Evolutionary conservation across 1,140 invertebrate genomes (phyloP).

Genomic region (Colletes gigas): DNA sequence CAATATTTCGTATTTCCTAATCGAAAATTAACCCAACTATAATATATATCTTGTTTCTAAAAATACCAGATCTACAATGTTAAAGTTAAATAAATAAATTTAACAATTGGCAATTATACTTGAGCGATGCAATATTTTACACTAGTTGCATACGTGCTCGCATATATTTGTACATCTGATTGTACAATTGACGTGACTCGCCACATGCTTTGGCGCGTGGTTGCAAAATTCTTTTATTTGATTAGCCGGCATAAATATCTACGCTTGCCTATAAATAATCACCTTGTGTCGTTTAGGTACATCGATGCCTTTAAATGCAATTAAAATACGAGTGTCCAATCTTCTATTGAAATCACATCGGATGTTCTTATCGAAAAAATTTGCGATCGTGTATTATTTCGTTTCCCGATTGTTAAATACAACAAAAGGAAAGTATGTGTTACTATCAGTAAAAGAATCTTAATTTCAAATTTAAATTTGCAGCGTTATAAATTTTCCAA

Average conservation of each 20-base stretch:
- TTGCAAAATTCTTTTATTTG: slow-evolving; percentile 39
- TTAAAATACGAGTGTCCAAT: slow-evolving; percentile 66
- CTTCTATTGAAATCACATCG: slow-evolving; percentile 27
- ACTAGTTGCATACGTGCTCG: neutral
- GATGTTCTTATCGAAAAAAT: slow-evolving; percentile 17
- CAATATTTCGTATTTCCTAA: neutral
- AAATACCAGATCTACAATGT: neutral
- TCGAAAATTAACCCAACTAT: neutral
- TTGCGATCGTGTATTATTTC: neutral
- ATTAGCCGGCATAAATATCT: slow-evolving; percentile 44
- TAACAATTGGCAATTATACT: slow-evolving; percentile 1
- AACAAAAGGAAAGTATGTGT: too few relatives aligned
- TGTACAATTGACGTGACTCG: slow-evolving; percentile 18
- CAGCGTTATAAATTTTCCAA: neutral
- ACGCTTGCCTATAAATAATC: slow-evolving; percentile 19
- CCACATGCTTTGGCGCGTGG: slow-evolving; percentile 60
- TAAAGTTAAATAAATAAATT: neutral
- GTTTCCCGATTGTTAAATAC: neutral
- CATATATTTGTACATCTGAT: neutral
- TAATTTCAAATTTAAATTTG: neutral
- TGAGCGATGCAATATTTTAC: slow-evolving; percentile 10
- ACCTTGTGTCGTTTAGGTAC: slow-evolving; percentile 31
- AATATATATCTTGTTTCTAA: neutral
- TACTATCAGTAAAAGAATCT: too few relatives aligned
- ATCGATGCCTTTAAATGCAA: slow-evolving; percentile 51